Evolutionary conservation across 2,797 vertebrate species (phyloP), one percentile per base, ranked within the genome.

Genomic region (Tinamus major): DNA sequence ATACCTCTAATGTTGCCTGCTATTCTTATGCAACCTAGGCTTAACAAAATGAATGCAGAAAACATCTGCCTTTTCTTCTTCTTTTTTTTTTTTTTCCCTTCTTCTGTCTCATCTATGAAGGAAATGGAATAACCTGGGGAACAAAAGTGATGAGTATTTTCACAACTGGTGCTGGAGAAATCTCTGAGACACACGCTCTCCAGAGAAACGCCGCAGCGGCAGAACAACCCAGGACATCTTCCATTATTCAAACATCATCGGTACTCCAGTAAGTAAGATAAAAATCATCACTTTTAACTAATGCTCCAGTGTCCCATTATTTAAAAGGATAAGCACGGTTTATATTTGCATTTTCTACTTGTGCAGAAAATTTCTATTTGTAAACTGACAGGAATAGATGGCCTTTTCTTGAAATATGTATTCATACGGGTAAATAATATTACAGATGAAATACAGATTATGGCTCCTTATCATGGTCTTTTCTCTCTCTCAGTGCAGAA

Each of bases 131-230:
- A 27, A 63, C 79, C 72, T 51, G 49, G 13, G 10, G 23, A 59
- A 31, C n/a, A 64, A 37, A 85, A 64, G 19, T 10, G 49, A 76
- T 14, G 55, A 76, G 55, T 55, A 35, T 10, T 15, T 61, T 63
- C 74, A n/a, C 53, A 62, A 7, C 16, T 3, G 4, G 2, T n/a
- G 33, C 19, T 31, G 64, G 62, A 64, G 71, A 59, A 80, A 56
- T 17, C 0, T 0, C 41, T 4, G 3, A 4, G 35, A 61, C 37
- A 64, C 3, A 1, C 27, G 5, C 42, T 68, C 58, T 41, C 42
- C 33, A 17, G 79, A 71, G 59, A 11, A 31, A 51, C 58, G 11
- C 53, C n/a, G 29, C 67, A 85, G 10, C 26, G 53, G 67, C 53
- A 71, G 44, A 77, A 74, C 63, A n/a, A 70, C 5, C 51, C 35